Evolutionary conservation across 2,797 vertebrate species (phyloP).

Genomic region (Rhynchotus rufescens): DNA sequence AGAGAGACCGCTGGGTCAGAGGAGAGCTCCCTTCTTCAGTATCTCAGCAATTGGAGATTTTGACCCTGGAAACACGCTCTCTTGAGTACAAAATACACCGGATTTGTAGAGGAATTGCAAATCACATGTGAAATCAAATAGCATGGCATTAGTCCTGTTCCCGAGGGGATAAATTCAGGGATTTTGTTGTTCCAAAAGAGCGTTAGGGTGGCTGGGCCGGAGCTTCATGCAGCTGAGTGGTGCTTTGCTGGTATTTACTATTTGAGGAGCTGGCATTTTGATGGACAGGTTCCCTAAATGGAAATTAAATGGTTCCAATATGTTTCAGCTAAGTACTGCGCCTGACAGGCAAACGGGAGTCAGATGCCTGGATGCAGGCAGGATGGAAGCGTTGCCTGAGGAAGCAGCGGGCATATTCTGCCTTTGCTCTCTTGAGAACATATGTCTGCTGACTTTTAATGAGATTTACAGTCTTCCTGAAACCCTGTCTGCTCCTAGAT

Average conservation of each 20-base stretch:
- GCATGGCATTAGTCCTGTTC: background rate
- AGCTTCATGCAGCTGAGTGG: background rate
- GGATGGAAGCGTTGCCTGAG: background rate
- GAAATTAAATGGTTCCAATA: background rate
- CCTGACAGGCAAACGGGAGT: background rate
- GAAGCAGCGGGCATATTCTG: background rate
- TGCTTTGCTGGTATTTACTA: background rate
- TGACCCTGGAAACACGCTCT: background rate
- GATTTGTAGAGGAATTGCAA: background rate
- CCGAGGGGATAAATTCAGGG: background rate
- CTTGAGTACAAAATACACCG: background rate
- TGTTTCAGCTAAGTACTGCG: too few relatives aligned
- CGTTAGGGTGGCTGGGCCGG: background rate
- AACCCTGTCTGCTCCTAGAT: background rate
- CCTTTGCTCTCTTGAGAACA: background rate
- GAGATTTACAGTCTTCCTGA: background rate
- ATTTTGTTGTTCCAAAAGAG: background rate
- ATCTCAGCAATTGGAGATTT: background rate
- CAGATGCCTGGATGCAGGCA: background rate
- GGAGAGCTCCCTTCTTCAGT: background rate
- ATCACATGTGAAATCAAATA: background rate
- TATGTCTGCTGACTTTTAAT: background rate
- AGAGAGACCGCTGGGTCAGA: fast-evolving
- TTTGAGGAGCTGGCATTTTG: background rate
- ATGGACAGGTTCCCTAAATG: background rate